Conservation (phyloP, 1,140 invertebrate genomes). For the Atopsyche davidsoni region DNA sequence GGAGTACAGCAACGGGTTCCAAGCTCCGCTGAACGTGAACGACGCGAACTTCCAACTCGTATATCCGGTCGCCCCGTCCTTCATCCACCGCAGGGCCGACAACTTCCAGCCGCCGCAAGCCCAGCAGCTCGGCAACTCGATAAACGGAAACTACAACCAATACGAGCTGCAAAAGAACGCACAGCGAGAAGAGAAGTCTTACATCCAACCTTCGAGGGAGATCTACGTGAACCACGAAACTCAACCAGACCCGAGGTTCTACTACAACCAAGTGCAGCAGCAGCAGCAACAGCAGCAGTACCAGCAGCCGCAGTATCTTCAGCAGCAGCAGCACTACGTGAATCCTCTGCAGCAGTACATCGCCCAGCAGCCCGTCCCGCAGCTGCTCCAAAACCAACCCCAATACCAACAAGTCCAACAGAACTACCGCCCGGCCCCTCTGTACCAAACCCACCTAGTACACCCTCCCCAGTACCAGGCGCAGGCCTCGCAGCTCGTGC, state of each 20-base stretch:
- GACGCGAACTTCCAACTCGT: slow-evolving; percentile 33
- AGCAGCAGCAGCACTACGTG: slow-evolving; percentile 22
- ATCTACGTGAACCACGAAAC: slow-evolving; percentile 25
- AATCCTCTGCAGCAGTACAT: slow-evolving; percentile 18
- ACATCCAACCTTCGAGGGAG: slow-evolving; percentile 31
- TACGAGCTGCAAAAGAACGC: slow-evolving; percentile 4
- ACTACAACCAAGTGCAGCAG: slow-evolving; percentile 14
- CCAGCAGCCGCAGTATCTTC: slow-evolving; percentile 23
- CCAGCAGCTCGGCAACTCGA: slow-evolving; percentile 36
- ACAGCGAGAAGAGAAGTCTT: slow-evolving; percentile 14
- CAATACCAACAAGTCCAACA: slow-evolving; percentile 28
- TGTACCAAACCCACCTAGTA: slow-evolving; percentile 32
- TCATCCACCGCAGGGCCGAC: slow-evolving; percentile 36
- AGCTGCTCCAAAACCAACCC: slow-evolving; percentile 28
- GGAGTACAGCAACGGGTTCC: slow-evolving; percentile 21
- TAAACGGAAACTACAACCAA: no score
- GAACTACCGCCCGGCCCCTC: slow-evolving; percentile 10
- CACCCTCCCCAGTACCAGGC: slow-evolving; percentile 20
- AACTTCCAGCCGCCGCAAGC: slow-evolving; percentile 32
- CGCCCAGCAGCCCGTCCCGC: slow-evolving; percentile 22
- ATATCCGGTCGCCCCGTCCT: slow-evolving; percentile 24
- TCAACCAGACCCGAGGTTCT: slow-evolving; percentile 9
- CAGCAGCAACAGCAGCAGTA: slow-evolving; percentile 13
- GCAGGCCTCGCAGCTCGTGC: slow-evolving; percentile 7
- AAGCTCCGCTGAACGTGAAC: slow-evolving; percentile 32